A percentile compares a stretch with the other conserved stretches of the same genome.
These are phyloP conservation scores for Poecilus cupreus DNA, from an alignment of 2,888 invertebrate genomes.

Conservation along the genomic window DNA sequence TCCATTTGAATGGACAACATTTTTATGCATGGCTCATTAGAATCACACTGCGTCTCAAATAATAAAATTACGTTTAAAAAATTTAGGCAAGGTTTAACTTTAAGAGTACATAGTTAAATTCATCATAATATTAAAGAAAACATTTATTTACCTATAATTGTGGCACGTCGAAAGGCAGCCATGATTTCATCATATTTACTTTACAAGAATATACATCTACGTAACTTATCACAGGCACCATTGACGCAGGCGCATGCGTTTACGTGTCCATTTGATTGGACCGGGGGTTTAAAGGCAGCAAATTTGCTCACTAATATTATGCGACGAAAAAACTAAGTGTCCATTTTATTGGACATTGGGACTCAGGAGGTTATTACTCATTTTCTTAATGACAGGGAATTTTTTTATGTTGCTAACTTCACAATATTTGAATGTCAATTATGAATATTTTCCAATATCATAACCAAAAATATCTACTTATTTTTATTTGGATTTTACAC, in stretches of 20 bases:
- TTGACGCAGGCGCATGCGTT: neutral
- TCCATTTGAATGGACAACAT: conserved; percentile 13
- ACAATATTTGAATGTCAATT: too few relatives aligned
- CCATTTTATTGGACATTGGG: conserved; percentile 11
- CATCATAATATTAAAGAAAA: neutral
- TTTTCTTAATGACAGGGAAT: too few relatives aligned
- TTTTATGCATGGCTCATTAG: neutral
- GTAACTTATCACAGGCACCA: neutral
- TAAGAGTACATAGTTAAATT: neutral
- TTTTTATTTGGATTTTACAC: too few relatives aligned
- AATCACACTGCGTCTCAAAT: neutral
- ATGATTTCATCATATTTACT: neutral
- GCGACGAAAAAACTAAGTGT: neutral
- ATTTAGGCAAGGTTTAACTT: neutral
- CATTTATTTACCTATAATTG: neutral
- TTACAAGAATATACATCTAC: neutral
- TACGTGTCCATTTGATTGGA: neutral
- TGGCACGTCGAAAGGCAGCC: neutral
- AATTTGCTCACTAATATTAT: neutral
- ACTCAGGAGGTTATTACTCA: conserved; percentile 20
- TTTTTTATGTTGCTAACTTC: too few relatives aligned
- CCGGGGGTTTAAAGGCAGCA: neutral
- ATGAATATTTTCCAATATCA: too few relatives aligned
- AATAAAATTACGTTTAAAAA: neutral
- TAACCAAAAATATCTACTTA: too few relatives aligned